Evolutionary conservation across 1,140 invertebrate genomes (phyloP).

Genomic region (Magallana ariakensis): DNA sequence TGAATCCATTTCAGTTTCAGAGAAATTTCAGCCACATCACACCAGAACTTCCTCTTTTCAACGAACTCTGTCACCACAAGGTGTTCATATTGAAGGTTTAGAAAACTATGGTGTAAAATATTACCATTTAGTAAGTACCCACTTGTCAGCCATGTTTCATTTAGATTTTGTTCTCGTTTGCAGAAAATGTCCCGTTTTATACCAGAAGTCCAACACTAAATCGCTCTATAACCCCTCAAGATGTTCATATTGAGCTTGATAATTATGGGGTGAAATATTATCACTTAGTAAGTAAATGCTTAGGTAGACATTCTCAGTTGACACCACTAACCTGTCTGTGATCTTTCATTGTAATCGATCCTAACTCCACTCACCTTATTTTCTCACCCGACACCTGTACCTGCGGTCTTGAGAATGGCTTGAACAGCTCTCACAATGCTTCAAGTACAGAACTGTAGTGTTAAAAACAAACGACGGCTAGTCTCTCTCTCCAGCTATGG

Average conservation of each 20-base stretch:
- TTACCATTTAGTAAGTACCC: slow-evolving; percentile 79
- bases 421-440: no score
- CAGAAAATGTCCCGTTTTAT: slow-evolving; percentile 89
- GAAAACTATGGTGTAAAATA: slow-evolving; percentile 85
- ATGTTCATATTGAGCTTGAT: slow-evolving; percentile 63
- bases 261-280: slow-evolving; percentile 86
- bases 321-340: not conserved
- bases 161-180: slow-evolving; percentile 27
- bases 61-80: slow-evolving; percentile 71
- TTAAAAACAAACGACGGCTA: no score
- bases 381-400: no score
- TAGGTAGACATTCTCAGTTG: slow-evolving; percentile 19
- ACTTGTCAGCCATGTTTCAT: not conserved
- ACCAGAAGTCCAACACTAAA: slow-evolving; percentile 74
- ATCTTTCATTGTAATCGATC: not conserved
- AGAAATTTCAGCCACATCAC: slow-evolving; percentile 53
- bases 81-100: slow-evolving; percentile 61
- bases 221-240: slow-evolving; percentile 71
- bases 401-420: no score
- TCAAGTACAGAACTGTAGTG: no score
- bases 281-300: slow-evolving; percentile 78
- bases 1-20: slow-evolving; percentile 50
- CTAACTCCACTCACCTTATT: not conserved
- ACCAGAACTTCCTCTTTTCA: slow-evolving; percentile 73
- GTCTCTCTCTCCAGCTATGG: no score